Evolutionary conservation across 2,113 vertebrate genomes (phyloP), one percentile per base, ranked within the genome.

Genomic region (Nothocercus nigrocapillus): DNA sequence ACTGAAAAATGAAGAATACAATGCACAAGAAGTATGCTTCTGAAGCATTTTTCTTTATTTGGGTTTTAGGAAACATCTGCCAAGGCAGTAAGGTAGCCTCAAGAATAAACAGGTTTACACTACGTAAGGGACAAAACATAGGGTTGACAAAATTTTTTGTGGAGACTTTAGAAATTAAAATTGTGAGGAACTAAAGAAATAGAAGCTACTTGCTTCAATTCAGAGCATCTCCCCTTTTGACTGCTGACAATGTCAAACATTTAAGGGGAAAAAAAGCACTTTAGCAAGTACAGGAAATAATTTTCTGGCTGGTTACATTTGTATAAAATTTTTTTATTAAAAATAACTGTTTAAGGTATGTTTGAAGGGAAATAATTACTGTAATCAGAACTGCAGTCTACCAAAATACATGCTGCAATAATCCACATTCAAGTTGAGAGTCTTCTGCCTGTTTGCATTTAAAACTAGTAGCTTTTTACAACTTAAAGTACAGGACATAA

Each of bases 391-490:
- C 47, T 15, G 42, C 34, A 80, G n/a, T 10, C 13, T 36, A 59
- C 12, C 0, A 1, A 83, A 88, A 67, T 0, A 1, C 30, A 67
- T 0, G 8, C 56, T 77, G 42, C 61, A 70, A 32, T 68, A 67
- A 49, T 8, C 66, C 25, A 27, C 30, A 45, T 22, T 38, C 15
- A 70, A 30, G 14, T 91, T 47, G 38, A 63, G 85, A 83, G 21
- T 5, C 25, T 45, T 34, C 36, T 25, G 15, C 14, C 45, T 63
- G 15, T 53, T 16, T 18, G 59, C 42, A 47, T 63, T 63, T 77
- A 34, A 25, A 84, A 73, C 12, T 53, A 82, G 44, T 36, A 45
- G 18, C n/a, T 18, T 34, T 64, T 19, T 7, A 80, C 11, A 59
- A 32, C 28, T 9, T 74, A 20, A 90, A 72, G 27, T 8, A 27